phyloP scores from a whole-genome alignment of 2,113 vertebrate genomes.

The Neoarius graeffei region DNA sequence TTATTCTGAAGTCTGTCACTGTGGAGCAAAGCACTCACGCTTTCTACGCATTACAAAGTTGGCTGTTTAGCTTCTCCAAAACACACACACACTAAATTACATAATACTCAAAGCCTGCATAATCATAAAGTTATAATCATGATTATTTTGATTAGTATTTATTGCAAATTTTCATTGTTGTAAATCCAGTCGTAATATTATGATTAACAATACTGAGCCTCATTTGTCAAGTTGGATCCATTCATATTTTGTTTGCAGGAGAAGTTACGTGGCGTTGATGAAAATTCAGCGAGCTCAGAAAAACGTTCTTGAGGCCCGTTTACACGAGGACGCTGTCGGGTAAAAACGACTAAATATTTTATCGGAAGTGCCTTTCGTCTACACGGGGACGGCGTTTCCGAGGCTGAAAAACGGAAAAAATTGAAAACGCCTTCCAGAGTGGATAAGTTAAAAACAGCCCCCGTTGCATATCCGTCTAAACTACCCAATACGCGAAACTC shows the following conservation, averaged over 20 bases:
- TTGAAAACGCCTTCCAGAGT: too few species aligned
- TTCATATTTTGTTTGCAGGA: neutral
- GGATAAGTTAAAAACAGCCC: too few species aligned
- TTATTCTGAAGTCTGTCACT: conserved; percentile 57
- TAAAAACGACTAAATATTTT: too few species aligned
- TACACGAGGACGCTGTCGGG: too few species aligned
- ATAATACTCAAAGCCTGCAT: neutral
- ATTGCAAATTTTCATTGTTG: neutral
- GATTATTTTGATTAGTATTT: neutral
- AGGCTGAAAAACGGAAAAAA: too few species aligned
- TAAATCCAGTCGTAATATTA: neutral
- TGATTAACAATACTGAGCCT: neutral
- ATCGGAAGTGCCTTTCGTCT: too few species aligned
- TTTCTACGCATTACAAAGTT: neutral
- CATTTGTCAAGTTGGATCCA: neutral
- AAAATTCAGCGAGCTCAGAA: neutral
- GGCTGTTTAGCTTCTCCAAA: neutral
- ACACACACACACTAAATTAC: neutral
- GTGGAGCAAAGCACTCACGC: conserved; percentile 53
- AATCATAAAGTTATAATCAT: neutral
- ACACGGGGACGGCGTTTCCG: too few species aligned
- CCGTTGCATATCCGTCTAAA: too few species aligned
- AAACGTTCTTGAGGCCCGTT: neutral
- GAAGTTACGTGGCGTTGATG: neutral
- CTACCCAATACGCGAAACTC: too few species aligned